Evolutionary conservation across 1,140 invertebrate genomes (phyloP).

Genomic region (Caenorhabditis brenneri): DNA sequence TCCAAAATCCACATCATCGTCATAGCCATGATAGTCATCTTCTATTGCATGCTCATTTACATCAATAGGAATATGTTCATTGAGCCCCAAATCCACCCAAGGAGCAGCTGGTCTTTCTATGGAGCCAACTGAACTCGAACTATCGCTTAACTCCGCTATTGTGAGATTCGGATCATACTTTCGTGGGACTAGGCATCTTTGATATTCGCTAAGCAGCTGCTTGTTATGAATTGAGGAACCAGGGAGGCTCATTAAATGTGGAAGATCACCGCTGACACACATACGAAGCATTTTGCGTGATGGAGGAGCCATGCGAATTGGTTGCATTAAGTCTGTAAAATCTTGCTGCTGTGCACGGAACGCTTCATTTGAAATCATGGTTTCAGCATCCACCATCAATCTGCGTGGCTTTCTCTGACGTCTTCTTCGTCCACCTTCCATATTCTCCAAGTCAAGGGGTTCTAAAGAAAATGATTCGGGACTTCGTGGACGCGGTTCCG

Average conservation of each 20-base stretch:
- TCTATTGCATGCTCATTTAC: no score
- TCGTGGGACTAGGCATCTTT: neutral
- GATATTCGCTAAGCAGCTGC: neutral
- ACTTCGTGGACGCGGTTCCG: neutral
- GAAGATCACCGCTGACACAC: slow-evolving; percentile 87
- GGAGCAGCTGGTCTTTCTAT: neutral
- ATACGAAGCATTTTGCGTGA: slow-evolving; percentile 95
- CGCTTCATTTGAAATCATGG: slow-evolving; percentile 96
- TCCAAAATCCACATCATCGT: neutral
- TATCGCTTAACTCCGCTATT: neutral
- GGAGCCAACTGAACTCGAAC: neutral
- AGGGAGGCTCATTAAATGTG: neutral
- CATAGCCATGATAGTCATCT: neutral
- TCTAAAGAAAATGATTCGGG: slow-evolving; percentile 39
- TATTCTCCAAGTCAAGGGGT: slow-evolving; percentile 12
- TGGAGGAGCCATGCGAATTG: slow-evolving; percentile 91
- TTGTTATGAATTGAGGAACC: neutral
- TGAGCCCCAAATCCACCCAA: neutral
- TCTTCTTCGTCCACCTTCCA: neutral
- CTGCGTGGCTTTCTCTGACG: slow-evolving; percentile 79
- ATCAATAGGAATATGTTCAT: slow-evolving; percentile 2
- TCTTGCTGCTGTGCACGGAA: slow-evolving; percentile 97
- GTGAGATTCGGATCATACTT: neutral
- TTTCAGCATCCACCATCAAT: slow-evolving; percentile 95
- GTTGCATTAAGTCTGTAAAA: slow-evolving; percentile 86